Percentiles rank a stretch among this genome's conserved stretches.
These are phyloP conservation scores for Oreohelix idahoensis DNA, from an alignment of 1,140 invertebrate species.

Conservation along the genomic window DNA sequence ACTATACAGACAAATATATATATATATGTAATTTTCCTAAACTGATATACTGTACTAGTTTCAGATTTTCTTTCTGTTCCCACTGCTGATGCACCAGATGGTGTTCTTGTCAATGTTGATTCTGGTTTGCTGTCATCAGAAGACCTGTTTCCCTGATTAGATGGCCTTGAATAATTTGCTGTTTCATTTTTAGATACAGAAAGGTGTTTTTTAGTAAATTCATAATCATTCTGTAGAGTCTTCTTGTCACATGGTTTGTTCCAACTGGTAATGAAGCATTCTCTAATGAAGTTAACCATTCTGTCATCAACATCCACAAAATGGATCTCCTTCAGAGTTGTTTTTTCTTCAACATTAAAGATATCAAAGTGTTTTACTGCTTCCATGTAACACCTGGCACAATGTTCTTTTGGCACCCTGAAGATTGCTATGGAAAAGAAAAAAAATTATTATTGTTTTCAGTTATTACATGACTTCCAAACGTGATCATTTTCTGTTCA, in stretches of 20 bases:
- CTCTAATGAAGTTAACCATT: not conserved
- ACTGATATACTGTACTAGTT: not conserved
- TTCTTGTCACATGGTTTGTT: not conserved
- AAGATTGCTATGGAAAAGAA: not conserved
- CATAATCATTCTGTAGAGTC: not conserved
- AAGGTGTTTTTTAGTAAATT: not conserved
- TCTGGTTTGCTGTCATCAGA: no score
- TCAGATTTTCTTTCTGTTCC: no score
- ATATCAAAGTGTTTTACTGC: constrained; percentile 22
- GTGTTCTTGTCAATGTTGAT: no score
- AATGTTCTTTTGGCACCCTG: not conserved
- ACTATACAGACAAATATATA: no score
- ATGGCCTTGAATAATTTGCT: not conserved
- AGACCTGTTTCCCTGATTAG: not conserved
- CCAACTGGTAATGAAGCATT: not conserved
- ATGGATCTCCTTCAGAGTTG: not conserved
- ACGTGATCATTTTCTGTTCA: no score
- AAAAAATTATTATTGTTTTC: no score
- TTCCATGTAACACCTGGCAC: constrained; percentile 11
- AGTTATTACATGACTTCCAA: no score
- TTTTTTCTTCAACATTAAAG: not conserved
- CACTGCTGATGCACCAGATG: no score
- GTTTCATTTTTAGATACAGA: not conserved
- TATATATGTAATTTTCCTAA: not conserved
- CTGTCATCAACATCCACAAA: constrained; percentile 15